These are phyloP conservation scores for Apodemia duryi DNA, from an alignment of 2,888 invertebrate genomes.

Conservation along the genomic window DNA sequence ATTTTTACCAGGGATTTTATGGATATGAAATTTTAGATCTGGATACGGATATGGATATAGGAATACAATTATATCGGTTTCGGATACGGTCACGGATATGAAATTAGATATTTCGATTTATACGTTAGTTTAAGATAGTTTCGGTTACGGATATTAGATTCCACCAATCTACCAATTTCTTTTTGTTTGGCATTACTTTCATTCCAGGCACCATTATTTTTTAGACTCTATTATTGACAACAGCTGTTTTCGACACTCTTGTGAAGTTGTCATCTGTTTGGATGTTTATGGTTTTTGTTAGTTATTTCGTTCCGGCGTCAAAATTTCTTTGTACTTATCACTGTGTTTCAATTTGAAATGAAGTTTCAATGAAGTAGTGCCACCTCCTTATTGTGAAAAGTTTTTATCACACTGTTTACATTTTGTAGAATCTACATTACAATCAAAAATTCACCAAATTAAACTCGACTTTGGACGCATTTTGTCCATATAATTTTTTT, in stretches of 20 bases:
- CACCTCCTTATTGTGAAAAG: conserved; percentile 18
- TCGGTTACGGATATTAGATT: too few species aligned
- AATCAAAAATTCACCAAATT: conserved; percentile 19
- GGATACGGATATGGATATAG: too few species aligned
- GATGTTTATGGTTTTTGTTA: conserved; percentile 15
- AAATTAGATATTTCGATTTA: too few species aligned
- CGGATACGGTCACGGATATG: too few species aligned
- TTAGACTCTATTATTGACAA: conserved; percentile 23
- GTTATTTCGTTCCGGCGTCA: conserved; percentile 4
- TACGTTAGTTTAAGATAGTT: too few species aligned
- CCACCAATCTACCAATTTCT: conserved; percentile 22
- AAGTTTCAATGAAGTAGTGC: too few species aligned
- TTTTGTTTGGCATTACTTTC: conserved; percentile 24
- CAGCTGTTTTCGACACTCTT: conserved; percentile 24
- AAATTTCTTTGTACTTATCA: conserved; percentile 18
- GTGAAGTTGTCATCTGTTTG: conserved; percentile 24
- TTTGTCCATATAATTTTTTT: conserved; percentile 8
- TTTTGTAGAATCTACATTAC: conserved; percentile 23
- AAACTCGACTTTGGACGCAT: conserved; percentile 23
- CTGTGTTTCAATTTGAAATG: background rate
- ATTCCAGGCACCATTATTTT: background rate
- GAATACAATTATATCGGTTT: too few species aligned
- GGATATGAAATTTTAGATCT: too few species aligned
- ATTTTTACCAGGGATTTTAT: too few species aligned
- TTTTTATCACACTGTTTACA: conserved; percentile 26